Evolutionary conservation across 2,797 vertebrate species (phyloP), one percentile per base, ranked within the genome.

Genomic region (Pteropus rufus): DNA sequence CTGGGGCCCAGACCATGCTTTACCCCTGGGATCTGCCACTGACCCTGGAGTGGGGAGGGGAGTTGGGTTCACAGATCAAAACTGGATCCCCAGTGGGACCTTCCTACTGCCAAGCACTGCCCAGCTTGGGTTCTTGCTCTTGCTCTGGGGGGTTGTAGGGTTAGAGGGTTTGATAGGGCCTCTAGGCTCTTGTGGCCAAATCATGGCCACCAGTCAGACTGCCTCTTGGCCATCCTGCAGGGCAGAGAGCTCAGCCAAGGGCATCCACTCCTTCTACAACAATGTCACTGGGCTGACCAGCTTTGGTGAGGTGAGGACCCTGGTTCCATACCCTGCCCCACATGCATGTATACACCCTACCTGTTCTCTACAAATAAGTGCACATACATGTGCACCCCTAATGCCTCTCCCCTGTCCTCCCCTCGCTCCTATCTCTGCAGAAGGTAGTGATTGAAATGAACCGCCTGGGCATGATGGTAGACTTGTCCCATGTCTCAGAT

Each of bases 391-490:
- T 31, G 49, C 15, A 39, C 11, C 76, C 89, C 67, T 92, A 39
- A 76, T 18, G 31, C 15, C 49, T 49, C 49, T 49, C 49, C 49
- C 49, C 49, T 49, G 49, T 49, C 14, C 26, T 89, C 19, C 62
- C 84, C 58, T 26, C 39, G n/a, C 73, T 65, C 67, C 67, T 96
- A n/a, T 80, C 24, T 77, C 97, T 56, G 52, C 85, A 99, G 99
- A 99, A 98, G 46, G 99, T 99, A 96, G 98, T 99, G 93, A 91
- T 98, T 96, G 99, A 99, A 98, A 99, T 99, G 99, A 99, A 99
- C 98, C 98, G 99, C 69, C 97, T 99, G 95, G 99, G 99, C 49
- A 99, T 99, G 99, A 98, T 99, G 81, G 97, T 99, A 82, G 99
- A 99, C 98, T 98, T 99, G 93, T 99, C 99, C 58, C 99, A 99